These are phyloP conservation scores for Antheraea mylitta DNA, from an alignment of 1,140 invertebrate species.

Conservation along the genomic window DNA sequence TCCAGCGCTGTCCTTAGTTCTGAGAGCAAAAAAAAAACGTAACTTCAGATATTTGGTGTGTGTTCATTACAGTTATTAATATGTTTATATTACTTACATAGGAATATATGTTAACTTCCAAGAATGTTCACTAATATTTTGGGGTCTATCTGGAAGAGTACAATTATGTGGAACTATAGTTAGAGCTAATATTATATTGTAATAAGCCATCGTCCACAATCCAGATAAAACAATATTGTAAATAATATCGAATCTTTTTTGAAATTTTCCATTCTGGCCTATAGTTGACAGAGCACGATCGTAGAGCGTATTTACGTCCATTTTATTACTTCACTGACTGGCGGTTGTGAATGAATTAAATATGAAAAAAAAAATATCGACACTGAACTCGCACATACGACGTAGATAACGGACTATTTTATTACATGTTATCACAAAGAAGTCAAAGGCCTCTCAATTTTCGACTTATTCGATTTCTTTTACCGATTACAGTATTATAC, in stretches of 20 bases:
- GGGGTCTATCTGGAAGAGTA: conserved; percentile 39
- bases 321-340: background rate
- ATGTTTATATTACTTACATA: conserved; percentile 34
- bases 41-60: background rate
- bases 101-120: conserved; percentile 56
- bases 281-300: conserved; percentile 47
- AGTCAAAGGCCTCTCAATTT: background rate
- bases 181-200: conserved; percentile 48
- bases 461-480: background rate
- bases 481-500: background rate
- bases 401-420: background rate
- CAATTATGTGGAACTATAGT: conserved; percentile 49
- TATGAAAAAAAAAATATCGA: background rate
- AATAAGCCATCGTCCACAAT: conserved; percentile 46
- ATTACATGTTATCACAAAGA: background rate
- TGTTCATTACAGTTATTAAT: conserved; percentile 4
- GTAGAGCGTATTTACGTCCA: conserved; percentile 37
- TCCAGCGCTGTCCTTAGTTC: conserved; percentile 19
- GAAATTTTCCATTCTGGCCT: conserved; percentile 45
- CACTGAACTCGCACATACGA: background rate
- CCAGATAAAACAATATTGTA: conserved; percentile 41
- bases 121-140: conserved; percentile 40
- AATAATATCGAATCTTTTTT: conserved; percentile 50
- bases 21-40: conserved; percentile 19
- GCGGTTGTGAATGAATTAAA: no score